Evolutionary conservation across 2,113 vertebrate species (phyloP).

Genomic region (Gallinago undulata): DNA sequence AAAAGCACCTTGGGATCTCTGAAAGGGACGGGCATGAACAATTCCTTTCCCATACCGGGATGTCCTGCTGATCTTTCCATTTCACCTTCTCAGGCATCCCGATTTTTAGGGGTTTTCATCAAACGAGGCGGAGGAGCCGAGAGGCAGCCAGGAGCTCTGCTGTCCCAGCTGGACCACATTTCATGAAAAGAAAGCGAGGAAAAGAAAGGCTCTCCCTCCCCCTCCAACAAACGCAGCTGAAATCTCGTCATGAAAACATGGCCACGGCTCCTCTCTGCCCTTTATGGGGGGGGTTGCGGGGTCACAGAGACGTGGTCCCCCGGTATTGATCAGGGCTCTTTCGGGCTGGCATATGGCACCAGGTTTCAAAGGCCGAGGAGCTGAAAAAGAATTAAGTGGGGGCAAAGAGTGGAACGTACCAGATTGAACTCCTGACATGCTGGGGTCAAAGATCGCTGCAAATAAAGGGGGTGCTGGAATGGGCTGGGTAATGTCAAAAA

Average conservation of each 20-base stretch:
- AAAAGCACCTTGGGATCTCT: neutral
- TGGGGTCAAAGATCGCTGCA: conserved; percentile 38
- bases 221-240: neutral
- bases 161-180: neutral
- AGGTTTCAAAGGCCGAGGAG: conserved; percentile 33
- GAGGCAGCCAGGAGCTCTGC: neutral
- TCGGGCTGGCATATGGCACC: conserved; percentile 36
- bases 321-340: conserved; percentile 26
- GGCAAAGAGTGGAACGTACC: conserved; percentile 64
- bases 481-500: conserved; percentile 7
- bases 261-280: conserved; percentile 12
- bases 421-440: conserved; percentile 61
- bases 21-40: neutral
- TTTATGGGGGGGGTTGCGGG: neutral
- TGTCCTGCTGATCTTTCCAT: neutral
- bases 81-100: neutral
- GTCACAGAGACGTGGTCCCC: conserved; percentile 14
- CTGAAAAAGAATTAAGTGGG: conserved; percentile 57
- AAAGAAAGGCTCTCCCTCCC: conserved; percentile 40
- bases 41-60: neutral
- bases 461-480: conserved; percentile 34
- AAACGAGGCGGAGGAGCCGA: neutral
- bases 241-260: neutral
- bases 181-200: conserved; percentile 16
- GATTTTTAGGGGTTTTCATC: neutral